Base-by-base conservation (phyloP, 2,888 invertebrate genomes). In the Alloscopus bannaensis region DNA sequence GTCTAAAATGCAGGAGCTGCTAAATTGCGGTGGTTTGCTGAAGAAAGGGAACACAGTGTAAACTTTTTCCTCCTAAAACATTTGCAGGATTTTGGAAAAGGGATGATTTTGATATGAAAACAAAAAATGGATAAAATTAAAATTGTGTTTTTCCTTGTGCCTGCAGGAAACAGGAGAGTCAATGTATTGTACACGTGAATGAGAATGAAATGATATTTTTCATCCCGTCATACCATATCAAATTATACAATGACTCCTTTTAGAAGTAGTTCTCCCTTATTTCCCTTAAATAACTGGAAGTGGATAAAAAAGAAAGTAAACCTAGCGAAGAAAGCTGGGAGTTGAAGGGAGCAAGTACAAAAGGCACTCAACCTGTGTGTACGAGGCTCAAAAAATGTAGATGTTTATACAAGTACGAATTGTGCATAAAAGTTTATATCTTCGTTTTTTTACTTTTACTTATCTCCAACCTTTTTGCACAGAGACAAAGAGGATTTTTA, bases 401-500 rank as follows among this genome's bases (percentile, higher is more conserved):
- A 20, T 52, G 8, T 18, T 13, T 47, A 4, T 11, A 47, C 8
- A 47, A 47, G n/a, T n/a, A 47, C 6, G 47, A 11, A 20, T 28
- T 28, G 13, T 57, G 6, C n/a, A 57, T 57, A 29, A 57, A 55
- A 55, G 22, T 55, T 55, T 55, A 55, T n/a, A n/a, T 45, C 18
- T 45, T 45, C 45, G n/a, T 16, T 16, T 45, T 36, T 36, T n/a
- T n/a, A n/a, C n/a, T n/a, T n/a, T n/a, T 8, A 8, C 45, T 3
- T 45, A 11, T 16, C 45, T 18, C 45, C 45, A 16, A 18, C 18
- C 8, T 3, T 16, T 45, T 45, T 45, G n/a, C 45, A 45, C 45
- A 45, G 45, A 45, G 45, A 22, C 52, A 22, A 52, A 29, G 57
- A 28, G 57, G 18, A 57, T 57, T 57, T 57, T 26, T 55, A 57